Conservation (phyloP, 2,797 vertebrate species). For the Phaenicophaeus curvirostris region DNA sequence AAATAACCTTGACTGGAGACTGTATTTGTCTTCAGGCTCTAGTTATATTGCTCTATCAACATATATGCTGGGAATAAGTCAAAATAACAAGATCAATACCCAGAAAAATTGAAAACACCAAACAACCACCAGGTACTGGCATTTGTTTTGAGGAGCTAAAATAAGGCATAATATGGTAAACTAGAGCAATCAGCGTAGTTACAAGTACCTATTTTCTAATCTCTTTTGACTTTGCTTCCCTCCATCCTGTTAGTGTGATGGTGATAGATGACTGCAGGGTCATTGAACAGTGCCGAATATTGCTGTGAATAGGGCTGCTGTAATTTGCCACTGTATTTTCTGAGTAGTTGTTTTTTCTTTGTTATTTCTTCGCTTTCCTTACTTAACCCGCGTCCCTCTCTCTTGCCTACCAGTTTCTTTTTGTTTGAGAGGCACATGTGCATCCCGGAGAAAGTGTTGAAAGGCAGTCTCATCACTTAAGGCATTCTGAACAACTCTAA, state of each 20-base stretch:
- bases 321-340: not conserved
- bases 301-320: not conserved
- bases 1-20: not conserved
- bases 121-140: not conserved
- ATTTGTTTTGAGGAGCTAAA: constrained; percentile 18
- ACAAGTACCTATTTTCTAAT: not conserved
- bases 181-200: not conserved
- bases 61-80: not conserved
- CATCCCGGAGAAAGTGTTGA: not conserved
- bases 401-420: not conserved
- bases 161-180: not conserved
- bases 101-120: not conserved
- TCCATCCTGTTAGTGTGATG: not conserved
- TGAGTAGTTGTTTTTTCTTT: not conserved
- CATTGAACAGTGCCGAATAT: not conserved
- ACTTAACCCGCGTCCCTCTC: not conserved
- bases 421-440: not conserved
- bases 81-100: not conserved
- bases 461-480: not conserved
- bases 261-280: not conserved
- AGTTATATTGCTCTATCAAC: not conserved
- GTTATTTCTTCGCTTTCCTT: not conserved
- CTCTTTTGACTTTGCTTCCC: not conserved
- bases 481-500: not conserved
- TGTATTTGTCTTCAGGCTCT: not conserved